A percentile compares a stretch with the other conserved stretches of the same genome.
Conservation (phyloP, 2,797 vertebrate genomes). For the Hozukius guyotensis region DNA sequence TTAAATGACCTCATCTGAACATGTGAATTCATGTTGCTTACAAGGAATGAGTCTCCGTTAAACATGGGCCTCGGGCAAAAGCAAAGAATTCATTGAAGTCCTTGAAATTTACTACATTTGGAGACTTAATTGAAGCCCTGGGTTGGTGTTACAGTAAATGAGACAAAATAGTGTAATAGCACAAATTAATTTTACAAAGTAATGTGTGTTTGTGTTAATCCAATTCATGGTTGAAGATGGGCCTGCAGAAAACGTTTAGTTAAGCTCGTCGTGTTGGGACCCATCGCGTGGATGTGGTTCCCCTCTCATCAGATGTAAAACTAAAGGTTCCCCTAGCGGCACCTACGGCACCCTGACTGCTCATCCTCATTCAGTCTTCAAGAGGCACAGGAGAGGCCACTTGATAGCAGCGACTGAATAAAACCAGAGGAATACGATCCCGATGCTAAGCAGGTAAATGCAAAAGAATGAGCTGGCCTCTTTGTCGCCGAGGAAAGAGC, state of each 20-base stretch:
- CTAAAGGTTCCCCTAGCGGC: constrained; percentile 32
- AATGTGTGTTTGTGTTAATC: constrained; percentile 55
- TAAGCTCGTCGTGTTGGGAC: constrained; percentile 16
- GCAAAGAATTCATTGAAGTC: constrained; percentile 52
- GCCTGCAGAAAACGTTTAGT: constrained; percentile 42
- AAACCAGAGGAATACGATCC: constrained; percentile 51
- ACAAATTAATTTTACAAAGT: constrained; percentile 55
- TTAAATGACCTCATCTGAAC: constrained; percentile 54
- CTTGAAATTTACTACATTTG: constrained; percentile 49
- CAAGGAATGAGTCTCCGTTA: constrained; percentile 53
- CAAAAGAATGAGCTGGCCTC: constrained; percentile 50
- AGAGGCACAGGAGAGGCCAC: constrained; percentile 53
- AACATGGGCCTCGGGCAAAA: constrained; percentile 58
- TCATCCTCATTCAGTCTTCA: constrained; percentile 56
- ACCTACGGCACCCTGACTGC: constrained; percentile 34
- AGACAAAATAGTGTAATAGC: constrained; percentile 45
- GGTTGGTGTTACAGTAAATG: constrained; percentile 60
- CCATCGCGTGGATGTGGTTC: constrained; percentile 27
- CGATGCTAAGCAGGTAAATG: constrained; percentile 60
- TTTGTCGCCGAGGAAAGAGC: constrained; percentile 54
- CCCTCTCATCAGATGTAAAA: constrained; percentile 29
- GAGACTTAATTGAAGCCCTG: constrained; percentile 56
- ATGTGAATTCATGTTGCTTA: constrained; percentile 62
- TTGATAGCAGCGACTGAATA: constrained; percentile 51
- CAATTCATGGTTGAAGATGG: constrained; percentile 45